Conservation (phyloP, 1,140 invertebrate species). For the Papilio glaucus region DNA sequence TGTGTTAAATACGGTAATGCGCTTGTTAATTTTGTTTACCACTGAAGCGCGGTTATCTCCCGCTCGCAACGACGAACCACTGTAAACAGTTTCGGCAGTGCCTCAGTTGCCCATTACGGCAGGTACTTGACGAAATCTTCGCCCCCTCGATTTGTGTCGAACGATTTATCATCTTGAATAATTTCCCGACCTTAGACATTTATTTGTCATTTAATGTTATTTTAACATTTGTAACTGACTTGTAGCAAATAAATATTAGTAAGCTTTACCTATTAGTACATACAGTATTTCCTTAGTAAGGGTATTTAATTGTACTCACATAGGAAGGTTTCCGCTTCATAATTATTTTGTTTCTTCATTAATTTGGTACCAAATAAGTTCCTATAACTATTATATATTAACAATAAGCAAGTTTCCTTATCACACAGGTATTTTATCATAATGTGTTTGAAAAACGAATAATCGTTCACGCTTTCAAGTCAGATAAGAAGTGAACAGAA, state of each 20-base stretch:
- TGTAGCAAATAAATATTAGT: conserved; percentile 1
- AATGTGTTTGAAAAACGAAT: too few species aligned
- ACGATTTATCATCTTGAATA: conserved; percentile 30
- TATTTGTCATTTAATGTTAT: conserved; percentile 1
- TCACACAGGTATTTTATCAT: too few species aligned
- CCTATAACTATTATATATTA: too few species aligned
- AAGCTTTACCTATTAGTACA: too few species aligned
- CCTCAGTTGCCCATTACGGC: conserved; percentile 22
- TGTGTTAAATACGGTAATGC: conserved; percentile 44
- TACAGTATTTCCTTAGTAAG: too few species aligned
- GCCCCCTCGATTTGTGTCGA: conserved; percentile 32
- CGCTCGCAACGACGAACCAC: conserved; percentile 48
- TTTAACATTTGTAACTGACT: background rate
- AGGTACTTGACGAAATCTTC: conserved; percentile 37
- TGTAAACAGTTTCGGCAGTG: conserved; percentile 38
- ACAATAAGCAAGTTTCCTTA: too few species aligned
- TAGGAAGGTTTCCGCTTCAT: too few species aligned
- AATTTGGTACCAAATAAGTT: too few species aligned
- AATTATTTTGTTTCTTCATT: too few species aligned
- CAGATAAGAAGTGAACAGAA: too few species aligned
- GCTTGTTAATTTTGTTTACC: conserved; percentile 55
- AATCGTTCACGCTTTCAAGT: too few species aligned
- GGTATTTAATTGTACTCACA: too few species aligned
- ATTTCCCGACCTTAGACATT: conserved; percentile 27
- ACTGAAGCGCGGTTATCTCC: conserved; percentile 57